Conservation (phyloP, 2,797 vertebrate genomes). For the Dendrocincla fuliginosa region DNA sequence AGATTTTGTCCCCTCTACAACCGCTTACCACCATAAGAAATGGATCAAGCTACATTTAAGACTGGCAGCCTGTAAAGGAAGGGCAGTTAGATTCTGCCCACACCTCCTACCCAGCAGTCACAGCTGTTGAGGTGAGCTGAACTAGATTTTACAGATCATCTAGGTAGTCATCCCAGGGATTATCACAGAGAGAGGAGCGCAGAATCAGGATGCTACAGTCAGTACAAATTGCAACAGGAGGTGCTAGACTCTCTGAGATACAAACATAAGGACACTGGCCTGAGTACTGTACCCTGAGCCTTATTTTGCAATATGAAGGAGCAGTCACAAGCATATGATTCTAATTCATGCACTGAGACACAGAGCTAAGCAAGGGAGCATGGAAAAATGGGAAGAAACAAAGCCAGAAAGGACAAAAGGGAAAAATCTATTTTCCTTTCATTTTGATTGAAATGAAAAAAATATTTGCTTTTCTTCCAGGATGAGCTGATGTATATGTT, state of each 20-base stretch:
- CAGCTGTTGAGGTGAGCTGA: neutral
- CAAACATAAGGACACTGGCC: neutral
- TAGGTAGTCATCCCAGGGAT: neutral
- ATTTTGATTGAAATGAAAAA: neutral
- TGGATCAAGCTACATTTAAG: neutral
- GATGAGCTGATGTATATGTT: constrained; percentile 99
- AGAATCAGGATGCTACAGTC: neutral
- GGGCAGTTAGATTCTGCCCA: neutral
- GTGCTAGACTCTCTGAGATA: neutral
- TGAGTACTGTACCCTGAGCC: neutral
- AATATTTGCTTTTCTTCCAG: constrained; percentile 73
- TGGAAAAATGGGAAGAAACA: neutral
- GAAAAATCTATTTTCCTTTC: neutral
- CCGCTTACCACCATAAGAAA: neutral
- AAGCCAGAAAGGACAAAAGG: neutral
- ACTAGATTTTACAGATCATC: neutral
- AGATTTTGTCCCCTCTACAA: neutral
- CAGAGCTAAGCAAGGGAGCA: neutral
- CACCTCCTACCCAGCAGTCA: neutral
- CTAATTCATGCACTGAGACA: neutral
- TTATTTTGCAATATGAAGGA: neutral
- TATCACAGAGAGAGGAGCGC: neutral
- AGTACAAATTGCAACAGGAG: neutral
- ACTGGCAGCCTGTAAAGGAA: neutral
- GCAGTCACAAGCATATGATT: neutral